phyloP scores from a whole-genome alignment of 2,888 invertebrate species.

The Campoplex capitator region DNA sequence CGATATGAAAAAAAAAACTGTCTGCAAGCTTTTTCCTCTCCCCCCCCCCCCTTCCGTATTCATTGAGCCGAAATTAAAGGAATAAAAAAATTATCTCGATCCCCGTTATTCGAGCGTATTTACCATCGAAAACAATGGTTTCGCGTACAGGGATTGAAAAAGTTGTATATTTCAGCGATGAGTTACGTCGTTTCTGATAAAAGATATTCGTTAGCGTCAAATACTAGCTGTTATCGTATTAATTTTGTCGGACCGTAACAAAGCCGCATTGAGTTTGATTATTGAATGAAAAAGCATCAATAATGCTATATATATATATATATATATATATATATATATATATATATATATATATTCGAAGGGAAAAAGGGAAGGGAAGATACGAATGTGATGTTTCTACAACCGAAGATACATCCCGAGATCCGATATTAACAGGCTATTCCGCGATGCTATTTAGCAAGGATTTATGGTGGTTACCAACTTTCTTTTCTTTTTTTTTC shows the following conservation, averaged over 20 bases:
- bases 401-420: not conserved
- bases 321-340: not conserved
- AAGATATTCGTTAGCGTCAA: slow-evolving; percentile 6
- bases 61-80: slow-evolving; percentile 1
- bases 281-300: not conserved
- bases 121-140: slow-evolving; percentile 10
- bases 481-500: not conserved
- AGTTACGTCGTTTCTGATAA: not conserved
- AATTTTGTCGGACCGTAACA: not conserved
- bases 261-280: not conserved
- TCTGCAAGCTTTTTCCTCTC: not conserved
- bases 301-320: too few relatives aligned
- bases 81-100: slow-evolving; percentile 9
- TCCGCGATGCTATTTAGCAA: not conserved
- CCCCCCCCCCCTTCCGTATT: not conserved
- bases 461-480: not conserved
- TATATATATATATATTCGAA: not conserved
- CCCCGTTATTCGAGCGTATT: slow-evolving; percentile 17
- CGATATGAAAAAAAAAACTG: not conserved
- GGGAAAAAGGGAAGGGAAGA: not conserved
- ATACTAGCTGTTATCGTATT: slow-evolving; percentile 6
- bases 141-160: slow-evolving; percentile 1
- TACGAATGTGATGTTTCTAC: not conserved
- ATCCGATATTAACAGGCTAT: not conserved
- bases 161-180: not conserved